phyloP scores from a whole-genome alignment of 2,113 vertebrate species.

The Tenrec ecaudatus region DNA sequence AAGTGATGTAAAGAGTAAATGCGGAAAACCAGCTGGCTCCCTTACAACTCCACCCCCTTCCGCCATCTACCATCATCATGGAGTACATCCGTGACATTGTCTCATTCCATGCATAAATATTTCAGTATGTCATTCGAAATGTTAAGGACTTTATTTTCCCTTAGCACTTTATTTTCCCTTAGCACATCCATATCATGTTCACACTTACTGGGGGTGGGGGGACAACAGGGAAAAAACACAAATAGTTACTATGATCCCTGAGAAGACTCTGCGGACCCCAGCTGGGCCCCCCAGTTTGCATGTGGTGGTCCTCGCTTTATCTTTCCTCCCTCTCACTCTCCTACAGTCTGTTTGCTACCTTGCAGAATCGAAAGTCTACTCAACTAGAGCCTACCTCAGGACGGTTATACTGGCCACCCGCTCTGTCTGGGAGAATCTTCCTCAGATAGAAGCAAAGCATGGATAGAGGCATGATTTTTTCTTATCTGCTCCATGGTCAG shows the following conservation, averaged over 20 bases:
- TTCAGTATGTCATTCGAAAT: neutral
- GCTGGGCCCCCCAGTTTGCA: neutral
- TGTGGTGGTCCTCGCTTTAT: neutral
- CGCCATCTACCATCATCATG: too few relatives aligned
- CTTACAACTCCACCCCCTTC: too few relatives aligned
- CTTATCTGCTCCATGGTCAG: neutral
- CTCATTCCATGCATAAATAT: neutral
- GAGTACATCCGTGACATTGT: neutral
- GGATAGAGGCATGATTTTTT: neutral
- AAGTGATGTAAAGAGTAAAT: neutral
- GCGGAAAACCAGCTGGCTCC: neutral
- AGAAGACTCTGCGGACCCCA: neutral
- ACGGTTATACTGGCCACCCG: accelerated
- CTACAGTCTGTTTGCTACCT: neutral
- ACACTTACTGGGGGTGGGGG: neutral
- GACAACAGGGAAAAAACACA: neutral
- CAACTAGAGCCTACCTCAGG: neutral
- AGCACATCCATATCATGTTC: neutral
- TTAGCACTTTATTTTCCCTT: accelerated
- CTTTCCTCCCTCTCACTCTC: accelerated
- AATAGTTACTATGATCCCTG: neutral
- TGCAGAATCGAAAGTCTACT: neutral
- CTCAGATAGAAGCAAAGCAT: too few relatives aligned
- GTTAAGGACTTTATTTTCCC: too few relatives aligned
- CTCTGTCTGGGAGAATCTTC: too few relatives aligned